Evolutionary conservation across 2,888 invertebrate species (phyloP).

Genomic region (Drosophila mulleri): DNA sequence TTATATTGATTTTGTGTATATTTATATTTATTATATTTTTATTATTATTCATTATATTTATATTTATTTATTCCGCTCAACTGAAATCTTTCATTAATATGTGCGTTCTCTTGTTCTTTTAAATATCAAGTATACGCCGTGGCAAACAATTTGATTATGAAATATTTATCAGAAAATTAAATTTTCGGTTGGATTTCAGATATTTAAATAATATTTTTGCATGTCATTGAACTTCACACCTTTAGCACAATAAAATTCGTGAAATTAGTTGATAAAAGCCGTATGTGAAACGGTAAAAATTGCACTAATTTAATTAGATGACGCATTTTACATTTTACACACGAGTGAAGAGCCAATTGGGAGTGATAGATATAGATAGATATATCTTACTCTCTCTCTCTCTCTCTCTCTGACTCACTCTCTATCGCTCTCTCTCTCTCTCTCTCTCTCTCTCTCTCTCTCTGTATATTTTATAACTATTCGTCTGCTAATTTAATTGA

Average conservation of each 20-base stretch:
- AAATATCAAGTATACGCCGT: not conserved
- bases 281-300: constrained; percentile 27
- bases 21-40: too few relatives aligned
- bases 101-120: not conserved
- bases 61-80: too few relatives aligned
- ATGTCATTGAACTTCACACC: constrained; percentile 11
- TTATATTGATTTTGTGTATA: too few relatives aligned
- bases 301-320: constrained; percentile 52
- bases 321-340: constrained; percentile 38
- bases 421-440: not conserved
- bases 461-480: not conserved
- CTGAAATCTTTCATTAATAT: too few relatives aligned
- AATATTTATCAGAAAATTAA: not conserved
- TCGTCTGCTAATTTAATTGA: constrained; percentile 14
- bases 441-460: too few relatives aligned
- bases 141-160: not conserved
- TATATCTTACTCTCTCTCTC: not conserved
- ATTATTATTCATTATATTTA: too few relatives aligned
- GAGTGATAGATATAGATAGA: not conserved
- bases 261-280: constrained; percentile 15
- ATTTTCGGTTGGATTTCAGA: not conserved
- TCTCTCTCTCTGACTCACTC: not conserved
- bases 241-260: not conserved
- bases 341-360: constrained; percentile 27
- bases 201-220: not conserved